A percentile compares a stretch with the other conserved stretches of the same genome.
Evolutionary conservation across 2,888 invertebrate species (phyloP).

Genomic region (Autographa gamma): DNA sequence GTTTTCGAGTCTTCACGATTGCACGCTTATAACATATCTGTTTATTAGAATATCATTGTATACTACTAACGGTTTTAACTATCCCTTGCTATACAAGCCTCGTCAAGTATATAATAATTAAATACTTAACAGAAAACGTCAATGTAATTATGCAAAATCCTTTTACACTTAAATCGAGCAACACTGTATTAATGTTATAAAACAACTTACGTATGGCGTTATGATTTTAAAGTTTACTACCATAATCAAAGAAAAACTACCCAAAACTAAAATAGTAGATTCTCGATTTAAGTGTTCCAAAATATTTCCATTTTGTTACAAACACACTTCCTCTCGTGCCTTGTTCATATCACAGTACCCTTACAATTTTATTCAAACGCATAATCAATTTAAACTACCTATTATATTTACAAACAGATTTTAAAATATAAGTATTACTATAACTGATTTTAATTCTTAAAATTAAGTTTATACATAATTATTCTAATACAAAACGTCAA

Average conservation of each 20-base stretch:
- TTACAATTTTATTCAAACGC: slow-evolving; percentile 5
- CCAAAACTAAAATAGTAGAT: no score
- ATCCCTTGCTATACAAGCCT: background rate
- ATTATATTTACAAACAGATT: slow-evolving; percentile 5
- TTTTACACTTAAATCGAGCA: background rate
- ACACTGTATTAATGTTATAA: background rate
- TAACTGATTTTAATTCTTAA: background rate
- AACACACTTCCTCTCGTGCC: slow-evolving; percentile 53
- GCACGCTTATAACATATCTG: no score
- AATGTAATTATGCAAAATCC: background rate
- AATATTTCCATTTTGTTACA: background rate
- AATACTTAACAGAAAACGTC: no score
- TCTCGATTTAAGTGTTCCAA: background rate
- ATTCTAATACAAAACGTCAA: background rate
- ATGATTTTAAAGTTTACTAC: no score
- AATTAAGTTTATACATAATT: no score
- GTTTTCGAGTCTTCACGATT: no score
- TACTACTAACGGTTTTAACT: background rate
- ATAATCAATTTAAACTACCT: background rate
- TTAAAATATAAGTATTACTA: background rate
- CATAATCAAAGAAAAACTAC: no score
- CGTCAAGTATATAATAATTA: background rate
- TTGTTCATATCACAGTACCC: slow-evolving; percentile 51
- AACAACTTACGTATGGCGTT: no score
- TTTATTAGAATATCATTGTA: no score